Conservation (phyloP, 2,888 invertebrate species). For the Agrochola lychnidis region DNA sequence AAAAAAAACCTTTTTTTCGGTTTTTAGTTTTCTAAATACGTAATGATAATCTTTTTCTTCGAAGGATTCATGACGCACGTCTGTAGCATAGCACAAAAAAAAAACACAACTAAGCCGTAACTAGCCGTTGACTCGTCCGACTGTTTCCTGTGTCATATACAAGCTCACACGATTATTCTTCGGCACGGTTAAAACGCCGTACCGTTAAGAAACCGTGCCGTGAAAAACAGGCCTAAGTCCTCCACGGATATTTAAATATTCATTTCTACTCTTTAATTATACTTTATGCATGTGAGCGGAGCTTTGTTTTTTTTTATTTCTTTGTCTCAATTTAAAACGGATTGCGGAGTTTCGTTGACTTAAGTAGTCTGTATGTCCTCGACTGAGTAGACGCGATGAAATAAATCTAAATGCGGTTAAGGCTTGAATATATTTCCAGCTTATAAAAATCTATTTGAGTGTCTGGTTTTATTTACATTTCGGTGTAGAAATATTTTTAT, state of each 20-base stretch:
- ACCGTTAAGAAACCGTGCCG: not conserved
- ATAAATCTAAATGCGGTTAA: conserved; percentile 40
- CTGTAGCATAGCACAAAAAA: not conserved
- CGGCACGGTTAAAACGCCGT: too few relatives aligned
- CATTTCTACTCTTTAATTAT: conserved; percentile 90
- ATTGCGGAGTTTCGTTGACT: conserved; percentile 64
- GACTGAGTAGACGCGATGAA: conserved; percentile 33
- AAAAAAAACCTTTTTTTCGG: too few relatives aligned
- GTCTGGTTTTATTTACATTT: not conserved
- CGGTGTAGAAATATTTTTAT: not conserved
- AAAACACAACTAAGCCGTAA: not conserved
- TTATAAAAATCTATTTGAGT: conserved; percentile 14
- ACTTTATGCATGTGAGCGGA: conserved; percentile 86
- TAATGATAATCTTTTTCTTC: not conserved
- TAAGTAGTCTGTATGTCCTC: conserved; percentile 56
- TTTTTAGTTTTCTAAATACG: not conserved
- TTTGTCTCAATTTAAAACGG: conserved; percentile 65
- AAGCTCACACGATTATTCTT: not conserved
- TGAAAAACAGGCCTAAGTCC: conserved; percentile 68
- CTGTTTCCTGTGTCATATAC: too few relatives aligned
- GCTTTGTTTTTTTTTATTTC: conserved; percentile 79
- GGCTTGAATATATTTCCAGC: conserved; percentile 10
- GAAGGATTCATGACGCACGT: not conserved
- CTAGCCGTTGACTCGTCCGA: not conserved
- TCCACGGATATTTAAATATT: conserved; percentile 88